Percentiles rank a stretch among this genome's conserved stretches.
Conservation (phyloP, 2,888 invertebrate genomes). For the Archaeoteleia sp. region DNA sequence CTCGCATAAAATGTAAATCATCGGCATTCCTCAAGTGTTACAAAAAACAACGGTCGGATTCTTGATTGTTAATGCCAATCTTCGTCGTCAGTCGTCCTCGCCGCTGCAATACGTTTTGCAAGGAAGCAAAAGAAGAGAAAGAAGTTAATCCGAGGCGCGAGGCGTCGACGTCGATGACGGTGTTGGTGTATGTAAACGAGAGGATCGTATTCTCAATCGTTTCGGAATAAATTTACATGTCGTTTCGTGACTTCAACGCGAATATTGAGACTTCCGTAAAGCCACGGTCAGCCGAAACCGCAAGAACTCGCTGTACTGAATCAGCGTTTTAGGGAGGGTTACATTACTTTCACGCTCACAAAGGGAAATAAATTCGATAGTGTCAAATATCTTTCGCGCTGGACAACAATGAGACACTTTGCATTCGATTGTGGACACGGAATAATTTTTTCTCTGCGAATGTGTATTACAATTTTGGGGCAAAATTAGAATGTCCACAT, state of each 20-base stretch:
- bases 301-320: background rate
- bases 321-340: background rate
- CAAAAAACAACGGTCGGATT: background rate
- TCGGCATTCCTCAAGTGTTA: background rate
- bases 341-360: slow-evolving; percentile 2
- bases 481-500: too few relatives aligned
- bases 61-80: slow-evolving; percentile 20
- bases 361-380: background rate
- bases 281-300: slow-evolving; percentile 10
- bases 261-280: slow-evolving; percentile 28
- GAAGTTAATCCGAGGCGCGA: slow-evolving; percentile 31
- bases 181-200: slow-evolving; percentile 34
- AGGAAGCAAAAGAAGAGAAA: slow-evolving; percentile 18
- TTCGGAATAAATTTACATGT: slow-evolving; percentile 50
- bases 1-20: background rate
- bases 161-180: slow-evolving; percentile 22
- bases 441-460: too few relatives aligned
- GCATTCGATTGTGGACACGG: too few relatives aligned
- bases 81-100: slow-evolving; percentile 18
- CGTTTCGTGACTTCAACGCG: slow-evolving; percentile 21
- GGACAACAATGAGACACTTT: too few relatives aligned
- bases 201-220: slow-evolving; percentile 47
- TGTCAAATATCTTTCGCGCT: too few relatives aligned
- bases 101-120: slow-evolving; percentile 19
- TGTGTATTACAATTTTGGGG: too few relatives aligned